A percentile compares a stretch with the other conserved stretches of the same genome.
These are phyloP conservation scores for Lutraria rhynchaena DNA, from an alignment of 1,140 invertebrate species.

Conservation along the genomic window DNA sequence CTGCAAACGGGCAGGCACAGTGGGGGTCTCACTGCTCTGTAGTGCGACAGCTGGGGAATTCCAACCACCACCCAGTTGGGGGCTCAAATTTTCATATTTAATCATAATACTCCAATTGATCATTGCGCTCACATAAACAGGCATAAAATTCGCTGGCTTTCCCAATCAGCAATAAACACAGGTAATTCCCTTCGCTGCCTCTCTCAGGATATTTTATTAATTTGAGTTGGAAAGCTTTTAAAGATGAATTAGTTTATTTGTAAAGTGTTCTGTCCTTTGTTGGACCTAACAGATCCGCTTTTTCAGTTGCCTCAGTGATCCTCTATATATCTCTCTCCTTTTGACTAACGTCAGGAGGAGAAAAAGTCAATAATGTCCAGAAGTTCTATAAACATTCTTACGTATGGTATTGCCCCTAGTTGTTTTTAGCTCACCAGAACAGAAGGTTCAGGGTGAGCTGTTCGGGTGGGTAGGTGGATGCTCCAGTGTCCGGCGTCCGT, in stretches of 20 bases:
- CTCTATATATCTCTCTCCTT: background rate
- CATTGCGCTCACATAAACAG: background rate
- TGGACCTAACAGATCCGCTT: conserved; percentile 8
- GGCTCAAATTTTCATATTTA: no score
- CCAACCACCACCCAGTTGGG: no score
- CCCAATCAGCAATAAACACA: no score
- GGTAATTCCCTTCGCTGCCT: background rate
- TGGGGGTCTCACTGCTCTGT: no score
- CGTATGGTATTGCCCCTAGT: background rate
- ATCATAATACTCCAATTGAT: conserved; percentile 30
- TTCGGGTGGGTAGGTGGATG: no score
- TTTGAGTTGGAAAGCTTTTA: conserved; percentile 10
- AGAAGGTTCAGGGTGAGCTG: no score
- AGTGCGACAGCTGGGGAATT: no score
- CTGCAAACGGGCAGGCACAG: no score
- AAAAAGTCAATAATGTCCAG: conserved; percentile 1
- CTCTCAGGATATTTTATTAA: conserved; percentile 13
- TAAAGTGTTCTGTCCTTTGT: background rate
- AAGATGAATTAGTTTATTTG: background rate
- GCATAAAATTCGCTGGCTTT: conserved; percentile 23
- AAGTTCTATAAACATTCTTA: background rate
- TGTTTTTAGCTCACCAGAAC: no score
- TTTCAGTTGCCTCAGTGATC: background rate
- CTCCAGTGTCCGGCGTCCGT: no score
- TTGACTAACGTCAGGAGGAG: background rate